These are phyloP conservation scores for Lutjanus argentimaculatus DNA, from an alignment of 2,797 vertebrate species.

Conservation along the genomic window DNA sequence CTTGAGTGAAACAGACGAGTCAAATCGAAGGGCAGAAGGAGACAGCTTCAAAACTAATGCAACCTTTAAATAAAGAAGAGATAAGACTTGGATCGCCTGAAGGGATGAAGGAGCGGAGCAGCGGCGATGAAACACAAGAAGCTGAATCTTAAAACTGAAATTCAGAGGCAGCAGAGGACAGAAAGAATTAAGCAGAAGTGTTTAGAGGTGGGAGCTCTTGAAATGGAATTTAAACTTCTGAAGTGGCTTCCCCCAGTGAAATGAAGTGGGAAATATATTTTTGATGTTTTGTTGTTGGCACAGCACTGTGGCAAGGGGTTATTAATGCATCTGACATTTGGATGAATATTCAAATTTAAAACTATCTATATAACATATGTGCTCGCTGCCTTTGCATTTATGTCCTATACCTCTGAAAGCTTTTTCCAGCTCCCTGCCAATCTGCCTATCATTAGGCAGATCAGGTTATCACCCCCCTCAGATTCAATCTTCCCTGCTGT, in stretches of 20 bases:
- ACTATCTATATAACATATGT: conserved; percentile 46
- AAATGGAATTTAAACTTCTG: conserved; percentile 53
- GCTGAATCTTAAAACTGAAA: conserved; percentile 65
- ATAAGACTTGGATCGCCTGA: conserved; percentile 59
- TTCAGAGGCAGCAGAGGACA: conserved; percentile 54
- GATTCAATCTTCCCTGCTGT: conserved; percentile 74
- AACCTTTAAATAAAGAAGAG: conserved; percentile 67
- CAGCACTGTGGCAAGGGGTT: conserved; percentile 15
- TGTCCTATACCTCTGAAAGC: conserved; percentile 32
- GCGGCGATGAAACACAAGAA: conserved; percentile 58
- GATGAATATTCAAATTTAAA: conserved; percentile 49
- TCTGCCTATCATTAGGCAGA: conserved; percentile 74
- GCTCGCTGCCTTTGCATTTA: conserved; percentile 49
- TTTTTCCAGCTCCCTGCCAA: conserved; percentile 54
- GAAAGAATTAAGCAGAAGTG: conserved; percentile 48
- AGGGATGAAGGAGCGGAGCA: conserved; percentile 42
- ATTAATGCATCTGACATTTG: conserved; percentile 49
- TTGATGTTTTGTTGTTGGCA: conserved; percentile 44
- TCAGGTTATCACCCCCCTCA: conserved; percentile 71
- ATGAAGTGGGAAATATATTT: conserved; percentile 39
- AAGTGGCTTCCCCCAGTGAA: conserved; percentile 29
- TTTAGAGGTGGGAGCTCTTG: conserved; percentile 56
- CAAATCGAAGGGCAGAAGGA: conserved; percentile 44
- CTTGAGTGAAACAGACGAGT: conserved; percentile 49
- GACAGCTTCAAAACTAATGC: conserved; percentile 49